Conservation (phyloP, 2,797 vertebrate species). For the Discoglossus pictus region DNA sequence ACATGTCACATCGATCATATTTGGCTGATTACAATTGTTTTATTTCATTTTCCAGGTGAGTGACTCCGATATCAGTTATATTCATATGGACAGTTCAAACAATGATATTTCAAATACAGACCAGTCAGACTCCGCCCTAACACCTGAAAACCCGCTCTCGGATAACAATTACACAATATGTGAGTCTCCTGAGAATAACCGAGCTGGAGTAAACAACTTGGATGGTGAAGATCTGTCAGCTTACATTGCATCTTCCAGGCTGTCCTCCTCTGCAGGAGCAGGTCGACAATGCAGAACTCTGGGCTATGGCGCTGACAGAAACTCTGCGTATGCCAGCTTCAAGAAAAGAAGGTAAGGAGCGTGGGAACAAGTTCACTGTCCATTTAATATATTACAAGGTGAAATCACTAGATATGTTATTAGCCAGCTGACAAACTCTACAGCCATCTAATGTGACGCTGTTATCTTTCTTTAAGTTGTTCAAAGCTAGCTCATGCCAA, state of each 20-base stretch:
- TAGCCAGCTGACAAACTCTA: too few relatives aligned
- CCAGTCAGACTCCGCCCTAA: constrained; percentile 53
- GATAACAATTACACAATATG: constrained; percentile 28
- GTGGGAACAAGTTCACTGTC: background rate
- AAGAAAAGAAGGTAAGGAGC: constrained; percentile 83
- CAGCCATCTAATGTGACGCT: too few relatives aligned
- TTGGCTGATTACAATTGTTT: too few relatives aligned
- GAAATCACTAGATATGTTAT: too few relatives aligned
- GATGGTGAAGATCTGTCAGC: constrained; percentile 24
- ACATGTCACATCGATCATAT: too few relatives aligned
- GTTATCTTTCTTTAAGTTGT: too few relatives aligned
- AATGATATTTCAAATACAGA: constrained; percentile 66
- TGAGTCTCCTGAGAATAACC: constrained; percentile 47
- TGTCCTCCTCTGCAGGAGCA: constrained; percentile 59
- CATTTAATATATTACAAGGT: background rate
- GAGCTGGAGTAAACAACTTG: constrained; percentile 17
- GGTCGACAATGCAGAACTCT: constrained; percentile 59
- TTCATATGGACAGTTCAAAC: constrained; percentile 63
- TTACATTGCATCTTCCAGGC: constrained; percentile 57
- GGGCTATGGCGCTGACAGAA: constrained; percentile 60
- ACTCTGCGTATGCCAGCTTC: constrained; percentile 64
- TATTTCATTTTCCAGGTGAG: constrained; percentile 65
- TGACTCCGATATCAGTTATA: constrained; percentile 61
- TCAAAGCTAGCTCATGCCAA: too few relatives aligned
- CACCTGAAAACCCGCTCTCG: constrained; percentile 58